Percentiles rank a stretch among this genome's conserved stretches.
Evolutionary conservation across 2,888 invertebrate species (phyloP).

Genomic region (Phasia obesa): DNA sequence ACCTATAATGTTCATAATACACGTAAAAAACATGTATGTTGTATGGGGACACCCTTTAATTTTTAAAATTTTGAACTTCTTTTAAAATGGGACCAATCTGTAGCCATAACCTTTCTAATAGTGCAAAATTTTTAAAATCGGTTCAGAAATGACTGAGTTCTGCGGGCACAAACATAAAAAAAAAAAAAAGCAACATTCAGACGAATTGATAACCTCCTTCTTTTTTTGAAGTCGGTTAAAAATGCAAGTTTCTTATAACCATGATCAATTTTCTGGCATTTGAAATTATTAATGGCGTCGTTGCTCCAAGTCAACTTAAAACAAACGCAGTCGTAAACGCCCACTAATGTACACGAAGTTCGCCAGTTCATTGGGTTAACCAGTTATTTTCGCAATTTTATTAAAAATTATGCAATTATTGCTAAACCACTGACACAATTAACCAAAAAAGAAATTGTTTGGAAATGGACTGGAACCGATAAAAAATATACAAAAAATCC

Average conservation of each 20-base stretch:
- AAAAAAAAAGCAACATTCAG: no score
- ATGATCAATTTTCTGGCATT: not conserved
- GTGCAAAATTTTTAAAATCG: no score
- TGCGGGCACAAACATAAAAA: no score
- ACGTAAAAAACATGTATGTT: no score
- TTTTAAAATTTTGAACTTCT: no score
- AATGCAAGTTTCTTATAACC: not conserved
- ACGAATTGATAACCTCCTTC: no score
- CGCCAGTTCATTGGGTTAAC: conserved; percentile 3
- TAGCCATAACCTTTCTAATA: no score
- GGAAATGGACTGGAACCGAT: conserved; percentile 6
- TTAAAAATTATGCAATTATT: conserved; percentile 16
- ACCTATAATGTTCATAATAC: no score
- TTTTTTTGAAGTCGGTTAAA: no score
- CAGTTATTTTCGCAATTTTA: conserved; percentile 2
- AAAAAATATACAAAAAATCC: conserved; percentile 17
- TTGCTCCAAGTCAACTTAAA: not conserved
- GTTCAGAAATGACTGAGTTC: no score
- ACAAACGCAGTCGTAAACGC: not conserved
- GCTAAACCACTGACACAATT: conserved; percentile 30
- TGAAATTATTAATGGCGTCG: not conserved
- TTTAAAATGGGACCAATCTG: no score
- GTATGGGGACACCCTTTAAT: no score
- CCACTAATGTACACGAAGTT: not conserved
- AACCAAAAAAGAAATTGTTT: conserved; percentile 9